A percentile compares a stretch with the other conserved stretches of the same genome.
Conservation (phyloP, 1,140 invertebrate species). For the Drosophila parabipectinata region DNA sequence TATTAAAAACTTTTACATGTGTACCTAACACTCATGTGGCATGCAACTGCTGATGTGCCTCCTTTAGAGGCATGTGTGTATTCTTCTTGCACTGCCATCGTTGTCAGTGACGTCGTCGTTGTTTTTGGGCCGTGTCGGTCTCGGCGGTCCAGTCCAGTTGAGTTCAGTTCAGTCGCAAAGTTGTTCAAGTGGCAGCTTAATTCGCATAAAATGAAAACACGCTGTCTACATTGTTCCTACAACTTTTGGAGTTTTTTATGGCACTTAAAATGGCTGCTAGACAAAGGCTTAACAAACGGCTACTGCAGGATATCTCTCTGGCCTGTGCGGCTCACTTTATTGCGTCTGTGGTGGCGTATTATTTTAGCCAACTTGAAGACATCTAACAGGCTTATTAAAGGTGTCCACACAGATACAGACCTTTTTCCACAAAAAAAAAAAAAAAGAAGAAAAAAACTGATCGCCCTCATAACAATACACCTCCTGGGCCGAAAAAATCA, state of each 20-base stretch:
- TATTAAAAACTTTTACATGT: not conserved
- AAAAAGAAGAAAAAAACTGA: conserved; percentile 16
- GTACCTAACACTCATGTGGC: conserved; percentile 30
- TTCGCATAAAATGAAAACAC: conserved; percentile 84
- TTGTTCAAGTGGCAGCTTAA: conserved; percentile 83
- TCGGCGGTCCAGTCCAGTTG: conserved; percentile 60
- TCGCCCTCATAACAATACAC: conserved; percentile 13
- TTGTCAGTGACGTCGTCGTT: conserved; percentile 30
- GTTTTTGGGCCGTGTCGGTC: conserved; percentile 29
- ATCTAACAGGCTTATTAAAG: conserved; percentile 37
- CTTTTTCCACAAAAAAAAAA: conserved; percentile 5
- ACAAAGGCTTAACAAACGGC: conserved; percentile 74
- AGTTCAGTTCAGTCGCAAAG: conserved; percentile 53
- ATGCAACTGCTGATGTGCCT: conserved; percentile 20
- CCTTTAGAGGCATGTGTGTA: conserved; percentile 26
- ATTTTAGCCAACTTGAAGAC: conserved; percentile 35
- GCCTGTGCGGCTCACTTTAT: conserved; percentile 13
- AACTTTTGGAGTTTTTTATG: conserved; percentile 82
- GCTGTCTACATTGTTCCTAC: conserved; percentile 83
- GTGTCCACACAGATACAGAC: not conserved
- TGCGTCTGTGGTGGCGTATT: conserved; percentile 21
- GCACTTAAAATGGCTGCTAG: conserved; percentile 81
- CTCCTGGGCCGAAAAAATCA: conserved; percentile 38
- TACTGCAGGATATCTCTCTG: conserved; percentile 43
- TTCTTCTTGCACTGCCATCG: conserved; percentile 49